These are phyloP conservation scores for Melieria omissa DNA, from an alignment of 2,888 invertebrate genomes.

Conservation along the genomic window DNA sequence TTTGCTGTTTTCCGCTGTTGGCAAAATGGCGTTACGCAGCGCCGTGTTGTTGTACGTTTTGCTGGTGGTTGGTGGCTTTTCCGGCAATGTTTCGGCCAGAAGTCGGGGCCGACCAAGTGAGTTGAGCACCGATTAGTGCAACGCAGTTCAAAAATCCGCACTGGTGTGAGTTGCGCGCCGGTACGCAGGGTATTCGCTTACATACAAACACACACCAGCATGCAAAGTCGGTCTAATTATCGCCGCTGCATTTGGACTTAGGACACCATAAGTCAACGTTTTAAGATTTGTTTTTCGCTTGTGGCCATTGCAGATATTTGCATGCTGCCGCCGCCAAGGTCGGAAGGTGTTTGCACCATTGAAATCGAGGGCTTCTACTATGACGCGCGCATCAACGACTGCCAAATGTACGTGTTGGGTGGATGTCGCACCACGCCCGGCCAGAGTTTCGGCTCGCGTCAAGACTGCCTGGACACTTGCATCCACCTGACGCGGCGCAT, in stretches of 20 bases:
- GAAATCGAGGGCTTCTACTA: conserved; percentile 63
- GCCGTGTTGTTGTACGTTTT: conserved; percentile 20
- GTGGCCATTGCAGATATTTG: conserved; percentile 53
- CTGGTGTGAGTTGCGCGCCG: not conserved
- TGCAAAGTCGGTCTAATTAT: too few relatives aligned
- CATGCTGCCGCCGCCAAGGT: conserved; percentile 57
- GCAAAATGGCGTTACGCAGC: conserved; percentile 15
- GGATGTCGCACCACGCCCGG: conserved; percentile 59
- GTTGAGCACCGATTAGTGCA: conserved; percentile 24
- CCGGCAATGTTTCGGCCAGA: conserved; percentile 39
- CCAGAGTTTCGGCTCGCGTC: conserved; percentile 60
- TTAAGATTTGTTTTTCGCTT: not conserved
- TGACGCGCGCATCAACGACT: conserved; percentile 56
- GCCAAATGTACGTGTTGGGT: conserved; percentile 57
- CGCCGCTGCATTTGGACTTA: too few relatives aligned
- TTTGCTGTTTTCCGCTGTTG: not conserved
- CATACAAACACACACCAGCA: too few relatives aligned
- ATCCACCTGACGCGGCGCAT: conserved; percentile 55
- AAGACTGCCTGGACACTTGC: conserved; percentile 60
- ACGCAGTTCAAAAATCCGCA: not conserved
- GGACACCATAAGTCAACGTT: too few relatives aligned
- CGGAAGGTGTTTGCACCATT: conserved; percentile 61
- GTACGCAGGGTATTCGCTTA: not conserved
- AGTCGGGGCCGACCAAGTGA: conserved; percentile 48
- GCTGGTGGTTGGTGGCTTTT: conserved; percentile 13